Evolutionary conservation across 30 jellyfish, hydroid and myxozoan species (phyloP).

Genomic region (Aurelia aurita): DNA sequence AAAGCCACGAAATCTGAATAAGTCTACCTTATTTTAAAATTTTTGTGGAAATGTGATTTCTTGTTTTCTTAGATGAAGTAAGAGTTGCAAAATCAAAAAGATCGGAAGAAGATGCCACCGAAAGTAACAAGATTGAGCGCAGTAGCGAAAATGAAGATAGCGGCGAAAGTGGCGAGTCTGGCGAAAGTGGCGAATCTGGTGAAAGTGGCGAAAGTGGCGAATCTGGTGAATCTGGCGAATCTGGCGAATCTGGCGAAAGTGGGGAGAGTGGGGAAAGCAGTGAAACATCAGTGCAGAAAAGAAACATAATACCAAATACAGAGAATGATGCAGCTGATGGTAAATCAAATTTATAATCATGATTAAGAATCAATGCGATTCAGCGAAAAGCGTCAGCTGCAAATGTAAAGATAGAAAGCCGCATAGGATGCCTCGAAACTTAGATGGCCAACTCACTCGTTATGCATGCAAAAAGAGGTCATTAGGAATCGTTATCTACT

Average conservation of each 20-base stretch:
- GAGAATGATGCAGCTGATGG: neutral
- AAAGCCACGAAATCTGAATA: too few species aligned
- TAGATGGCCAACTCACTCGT: too few species aligned
- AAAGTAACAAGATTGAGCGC: neutral
- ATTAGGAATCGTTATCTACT: too few species aligned
- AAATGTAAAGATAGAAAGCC: too few species aligned
- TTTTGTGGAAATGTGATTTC: too few species aligned
- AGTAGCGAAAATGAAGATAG: neutral
- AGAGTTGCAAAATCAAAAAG: too few species aligned
- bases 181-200: slow-evolving; percentile 26
- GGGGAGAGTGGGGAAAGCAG: slow-evolving; percentile 1
- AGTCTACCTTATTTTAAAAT: too few species aligned
- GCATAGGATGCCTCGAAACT: too few species aligned
- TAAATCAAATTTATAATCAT: neutral
- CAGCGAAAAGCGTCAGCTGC: too few species aligned
- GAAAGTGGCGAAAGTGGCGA: neutral
- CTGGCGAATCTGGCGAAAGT: slow-evolving; percentile 37
- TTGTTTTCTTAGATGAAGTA: too few species aligned
- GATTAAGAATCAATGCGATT: too few species aligned
- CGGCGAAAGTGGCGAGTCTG: slow-evolving; percentile 10
- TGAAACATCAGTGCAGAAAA: neutral
- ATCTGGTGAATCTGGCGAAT: slow-evolving; percentile 15
- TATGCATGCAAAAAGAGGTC: too few species aligned
- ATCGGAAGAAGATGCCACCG: neutral
- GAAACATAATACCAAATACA: neutral